phyloP scores from a whole-genome alignment of 2,797 vertebrate genomes.

The Bucorvus abyssinicus region DNA sequence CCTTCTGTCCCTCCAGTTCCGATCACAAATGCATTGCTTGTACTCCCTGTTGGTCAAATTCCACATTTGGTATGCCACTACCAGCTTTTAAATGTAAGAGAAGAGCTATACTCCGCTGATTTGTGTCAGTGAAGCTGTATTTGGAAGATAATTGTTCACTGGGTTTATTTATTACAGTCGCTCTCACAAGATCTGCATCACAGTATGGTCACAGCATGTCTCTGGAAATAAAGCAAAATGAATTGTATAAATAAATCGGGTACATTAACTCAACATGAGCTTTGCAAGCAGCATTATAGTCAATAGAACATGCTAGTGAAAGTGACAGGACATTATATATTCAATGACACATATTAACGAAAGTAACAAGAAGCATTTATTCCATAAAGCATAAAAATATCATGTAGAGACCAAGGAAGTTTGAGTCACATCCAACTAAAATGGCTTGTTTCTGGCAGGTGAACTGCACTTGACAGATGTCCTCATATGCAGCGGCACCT shows the following conservation, averaged over 20 bases:
- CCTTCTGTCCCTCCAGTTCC: neutral
- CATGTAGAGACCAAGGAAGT: constrained; percentile 39
- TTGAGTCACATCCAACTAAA: constrained; percentile 47
- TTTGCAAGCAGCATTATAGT: constrained; percentile 34
- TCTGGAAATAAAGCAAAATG: constrained; percentile 65
- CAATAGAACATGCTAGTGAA: constrained; percentile 47
- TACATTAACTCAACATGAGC: constrained; percentile 54
- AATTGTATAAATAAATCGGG: constrained; percentile 64
- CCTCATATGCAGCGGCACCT: constrained; percentile 53
- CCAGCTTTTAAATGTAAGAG: constrained; percentile 27
- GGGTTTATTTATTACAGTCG: constrained; percentile 60
- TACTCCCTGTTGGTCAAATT: constrained; percentile 24
- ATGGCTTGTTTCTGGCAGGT: constrained; percentile 50
- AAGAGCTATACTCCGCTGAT: constrained; percentile 37
- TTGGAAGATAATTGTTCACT: constrained; percentile 63
- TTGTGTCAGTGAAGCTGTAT: constrained; percentile 54
- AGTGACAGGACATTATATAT: constrained; percentile 56
- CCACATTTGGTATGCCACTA: constrained; percentile 26
- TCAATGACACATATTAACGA: constrained; percentile 49
- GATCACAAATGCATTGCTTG: constrained; percentile 42
- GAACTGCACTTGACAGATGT: constrained; percentile 58
- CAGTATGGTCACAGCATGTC: constrained; percentile 63
- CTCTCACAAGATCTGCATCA: constrained; percentile 59
- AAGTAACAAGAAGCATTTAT: constrained; percentile 52
- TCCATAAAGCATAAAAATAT: constrained; percentile 38